phyloP scores from a whole-genome alignment of 2,113 vertebrate species.

The Tretioscincus oriximinensis region DNA sequence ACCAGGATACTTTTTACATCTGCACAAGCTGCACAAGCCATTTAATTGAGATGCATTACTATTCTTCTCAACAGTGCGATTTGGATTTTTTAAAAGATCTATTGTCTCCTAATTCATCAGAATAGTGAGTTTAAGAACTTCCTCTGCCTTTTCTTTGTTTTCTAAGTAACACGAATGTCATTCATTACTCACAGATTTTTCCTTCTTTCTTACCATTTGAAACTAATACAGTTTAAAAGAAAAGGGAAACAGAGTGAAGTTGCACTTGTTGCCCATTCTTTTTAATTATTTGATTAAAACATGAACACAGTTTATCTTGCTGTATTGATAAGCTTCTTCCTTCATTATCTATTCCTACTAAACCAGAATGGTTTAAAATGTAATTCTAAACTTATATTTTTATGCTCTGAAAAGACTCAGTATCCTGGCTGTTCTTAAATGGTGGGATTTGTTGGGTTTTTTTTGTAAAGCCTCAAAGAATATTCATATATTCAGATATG shows the following conservation, averaged over 20 bases:
- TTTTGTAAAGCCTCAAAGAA: not conserved
- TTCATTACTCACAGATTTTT: not conserved
- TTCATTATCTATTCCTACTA: not conserved
- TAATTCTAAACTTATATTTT: constrained; percentile 10
- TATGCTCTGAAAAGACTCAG: not conserved
- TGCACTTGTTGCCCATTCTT: not conserved
- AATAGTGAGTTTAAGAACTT: not conserved
- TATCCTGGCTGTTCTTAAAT: not conserved
- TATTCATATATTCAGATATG: constrained; percentile 2
- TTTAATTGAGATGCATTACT: not conserved
- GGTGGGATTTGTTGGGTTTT: not conserved
- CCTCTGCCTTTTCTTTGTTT: not conserved
- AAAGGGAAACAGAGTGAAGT: constrained; percentile 12
- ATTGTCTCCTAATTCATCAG: not conserved
- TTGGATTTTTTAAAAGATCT: not conserved
- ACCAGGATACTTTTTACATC: not conserved
- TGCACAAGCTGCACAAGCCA: not conserved
- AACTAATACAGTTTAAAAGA: not conserved
- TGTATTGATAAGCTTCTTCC: rapidly evolving
- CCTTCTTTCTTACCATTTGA: not conserved
- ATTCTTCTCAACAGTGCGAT: not conserved
- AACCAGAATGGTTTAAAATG: not conserved
- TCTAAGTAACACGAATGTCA: not conserved
- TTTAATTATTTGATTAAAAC: not conserved
- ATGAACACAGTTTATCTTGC: not conserved